Conservation (phyloP, 1,140 invertebrate genomes). For the Drosophila sturtevanti region DNA sequence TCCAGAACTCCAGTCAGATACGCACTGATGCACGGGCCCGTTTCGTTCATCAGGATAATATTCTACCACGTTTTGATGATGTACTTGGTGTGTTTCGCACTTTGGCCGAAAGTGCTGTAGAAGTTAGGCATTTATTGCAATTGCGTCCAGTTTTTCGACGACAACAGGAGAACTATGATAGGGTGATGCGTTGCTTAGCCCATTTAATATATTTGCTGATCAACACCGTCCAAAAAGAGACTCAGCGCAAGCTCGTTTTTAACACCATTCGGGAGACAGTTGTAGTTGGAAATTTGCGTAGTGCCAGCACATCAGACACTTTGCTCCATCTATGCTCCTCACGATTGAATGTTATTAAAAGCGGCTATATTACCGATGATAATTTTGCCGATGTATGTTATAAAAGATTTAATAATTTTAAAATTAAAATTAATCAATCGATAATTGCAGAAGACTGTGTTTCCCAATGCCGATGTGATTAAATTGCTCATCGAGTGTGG, state of each 20-base stretch:
- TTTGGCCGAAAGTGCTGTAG: slow-evolving; percentile 78
- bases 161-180: slow-evolving; percentile 92
- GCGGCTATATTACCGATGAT: slow-evolving; percentile 90
- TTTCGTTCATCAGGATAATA: slow-evolving; percentile 60
- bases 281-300: slow-evolving; percentile 85
- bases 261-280: slow-evolving; percentile 84
- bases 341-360: slow-evolving; percentile 90
- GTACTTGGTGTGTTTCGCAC: slow-evolving; percentile 87
- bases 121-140: slow-evolving; percentile 86
- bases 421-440: background rate
- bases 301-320: slow-evolving; percentile 89
- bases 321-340: slow-evolving; percentile 92
- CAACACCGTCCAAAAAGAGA: slow-evolving; percentile 85
- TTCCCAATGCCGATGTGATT: slow-evolving; percentile 88
- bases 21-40: slow-evolving; percentile 60
- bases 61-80: slow-evolving; percentile 87
- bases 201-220: slow-evolving; percentile 91
- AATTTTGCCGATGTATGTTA: slow-evolving; percentile 83
- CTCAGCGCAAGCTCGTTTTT: slow-evolving; percentile 66
- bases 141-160: slow-evolving; percentile 89
- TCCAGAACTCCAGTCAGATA: slow-evolving; percentile 84
- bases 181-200: slow-evolving; percentile 90
- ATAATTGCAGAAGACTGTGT: slow-evolving; percentile 84
- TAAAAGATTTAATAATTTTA: background rate
- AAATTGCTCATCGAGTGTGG: slow-evolving; percentile 89